Evolutionary conservation across 2,797 vertebrate species (phyloP), one percentile per base, ranked within the genome.

Genomic region (Rhynchotus rufescens): DNA sequence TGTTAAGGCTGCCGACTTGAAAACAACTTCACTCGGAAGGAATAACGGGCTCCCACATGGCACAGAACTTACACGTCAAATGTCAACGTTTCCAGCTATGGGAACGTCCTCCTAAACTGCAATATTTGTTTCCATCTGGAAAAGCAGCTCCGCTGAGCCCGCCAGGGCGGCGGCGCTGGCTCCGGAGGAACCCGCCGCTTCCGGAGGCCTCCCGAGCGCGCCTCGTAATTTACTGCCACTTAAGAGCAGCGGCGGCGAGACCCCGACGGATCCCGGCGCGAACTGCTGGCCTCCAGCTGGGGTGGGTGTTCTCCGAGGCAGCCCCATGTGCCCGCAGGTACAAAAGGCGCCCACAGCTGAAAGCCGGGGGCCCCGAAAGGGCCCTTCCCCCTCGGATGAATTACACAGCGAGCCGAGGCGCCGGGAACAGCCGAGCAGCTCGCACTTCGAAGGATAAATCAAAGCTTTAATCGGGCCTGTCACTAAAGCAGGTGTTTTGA

Each of bases 401-500:
- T 98, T 96, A 97, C 80, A 84, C 78, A 88, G 92, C 95, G 95
- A 85, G 4, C 60, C 85, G 19, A 92, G 96, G 95, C 96, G 91
- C 88, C 90, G 6, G 78, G 80, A 96, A 89, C 90, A 62, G 90
- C 95, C 88, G 92, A 96, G 76, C 94, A 86, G 91, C 94, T 92
- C 95, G 44, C 92, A 92, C 94, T 97, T 91, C 62, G 78, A 89
- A 87, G 91, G 86, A 97, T 97, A 97, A 97, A 98, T 98, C 97
- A 97, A 96, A 97, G 96, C 95, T 92, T 97, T 98, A 98, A 98
- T 98, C 66, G 28, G 95, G 89, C 92, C 96, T 98, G 98, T 97
- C 98, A 96, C 89, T 56, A 97, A 98, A 98, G 97, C 98, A 98
- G 98, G 98, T 98, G 98, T 97, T 98, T 97, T 96, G 96, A 97